phyloP scores from a whole-genome alignment of 2,888 invertebrate genomes.

The Rhimphoctona megacephalus region DNA sequence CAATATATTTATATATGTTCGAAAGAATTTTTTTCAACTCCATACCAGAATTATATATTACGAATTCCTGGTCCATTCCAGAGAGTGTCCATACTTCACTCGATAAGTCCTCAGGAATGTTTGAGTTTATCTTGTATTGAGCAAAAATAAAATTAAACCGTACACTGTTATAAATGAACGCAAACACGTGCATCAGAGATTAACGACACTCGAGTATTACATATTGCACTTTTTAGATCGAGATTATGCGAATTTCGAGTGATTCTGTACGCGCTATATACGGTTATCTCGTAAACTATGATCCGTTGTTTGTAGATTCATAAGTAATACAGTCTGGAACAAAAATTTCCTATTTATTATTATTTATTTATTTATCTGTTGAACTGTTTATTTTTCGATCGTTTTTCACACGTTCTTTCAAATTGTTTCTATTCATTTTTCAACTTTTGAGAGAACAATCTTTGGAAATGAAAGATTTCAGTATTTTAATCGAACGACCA shows the following conservation, averaged over 20 bases:
- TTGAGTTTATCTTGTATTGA: slow-evolving; percentile 38
- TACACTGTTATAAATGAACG: slow-evolving; percentile 19
- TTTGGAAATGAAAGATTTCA: too few relatives aligned
- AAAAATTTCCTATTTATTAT: neutral
- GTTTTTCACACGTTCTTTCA: too few relatives aligned
- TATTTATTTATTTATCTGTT: too few relatives aligned
- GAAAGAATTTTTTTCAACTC: slow-evolving; percentile 57
- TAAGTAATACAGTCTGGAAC: neutral
- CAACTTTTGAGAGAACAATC: too few relatives aligned
- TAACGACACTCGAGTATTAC: slow-evolving; percentile 40
- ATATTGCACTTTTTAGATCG: slow-evolving; percentile 36
- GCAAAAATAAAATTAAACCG: slow-evolving; percentile 26
- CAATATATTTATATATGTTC: slow-evolving; percentile 4
- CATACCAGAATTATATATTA: slow-evolving; percentile 56
- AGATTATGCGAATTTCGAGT: slow-evolving; percentile 36
- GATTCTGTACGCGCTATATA: slow-evolving; percentile 24
- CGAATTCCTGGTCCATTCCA: slow-evolving; percentile 51
- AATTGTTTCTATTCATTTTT: too few relatives aligned
- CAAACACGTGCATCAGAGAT: slow-evolving; percentile 53
- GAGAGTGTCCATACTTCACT: slow-evolving; percentile 18
- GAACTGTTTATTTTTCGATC: too few relatives aligned
- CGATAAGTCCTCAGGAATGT: slow-evolving; percentile 42
- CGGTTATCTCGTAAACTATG: slow-evolving; percentile 7
- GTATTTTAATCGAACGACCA: too few relatives aligned
- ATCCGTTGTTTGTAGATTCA: neutral